phyloP scores from a whole-genome alignment of 2,113 vertebrate genomes.

The Tretioscincus oriximinensis region DNA sequence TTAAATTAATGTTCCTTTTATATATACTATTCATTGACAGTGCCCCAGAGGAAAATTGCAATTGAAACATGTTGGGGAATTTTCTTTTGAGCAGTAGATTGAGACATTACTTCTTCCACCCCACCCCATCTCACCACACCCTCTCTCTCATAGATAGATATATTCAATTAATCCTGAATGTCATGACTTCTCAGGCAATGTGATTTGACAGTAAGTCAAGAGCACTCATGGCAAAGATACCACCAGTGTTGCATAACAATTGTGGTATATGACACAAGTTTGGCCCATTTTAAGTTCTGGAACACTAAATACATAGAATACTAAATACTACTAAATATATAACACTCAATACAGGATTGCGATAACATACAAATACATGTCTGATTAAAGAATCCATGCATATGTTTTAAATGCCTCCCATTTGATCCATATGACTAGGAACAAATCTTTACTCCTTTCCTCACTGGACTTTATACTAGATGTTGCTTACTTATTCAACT shows the following conservation, averaged over 20 bases:
- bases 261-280: neutral
- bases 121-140: no score
- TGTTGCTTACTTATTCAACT: no score
- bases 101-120: neutral
- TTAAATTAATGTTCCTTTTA: neutral
- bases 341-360: neutral
- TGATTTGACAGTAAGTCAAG: neutral
- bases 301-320: no score
- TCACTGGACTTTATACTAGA: no score
- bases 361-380: neutral
- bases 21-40: neutral
- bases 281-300: neutral
- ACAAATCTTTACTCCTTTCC: no score
- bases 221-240: neutral
- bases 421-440: no score
- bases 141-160: no score
- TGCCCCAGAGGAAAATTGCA: neutral
- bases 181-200: neutral
- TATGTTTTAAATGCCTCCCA: no score
- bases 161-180: neutral
- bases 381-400: no score
- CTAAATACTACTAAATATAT: neutral
- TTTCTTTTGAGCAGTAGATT: neutral
- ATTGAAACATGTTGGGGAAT: neutral
- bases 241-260: no score